Percentiles rank a stretch among this genome's conserved stretches.
These are phyloP conservation scores for Miichthys miiuy DNA, from an alignment of 2,797 vertebrate genomes.

Conservation along the genomic window DNA sequence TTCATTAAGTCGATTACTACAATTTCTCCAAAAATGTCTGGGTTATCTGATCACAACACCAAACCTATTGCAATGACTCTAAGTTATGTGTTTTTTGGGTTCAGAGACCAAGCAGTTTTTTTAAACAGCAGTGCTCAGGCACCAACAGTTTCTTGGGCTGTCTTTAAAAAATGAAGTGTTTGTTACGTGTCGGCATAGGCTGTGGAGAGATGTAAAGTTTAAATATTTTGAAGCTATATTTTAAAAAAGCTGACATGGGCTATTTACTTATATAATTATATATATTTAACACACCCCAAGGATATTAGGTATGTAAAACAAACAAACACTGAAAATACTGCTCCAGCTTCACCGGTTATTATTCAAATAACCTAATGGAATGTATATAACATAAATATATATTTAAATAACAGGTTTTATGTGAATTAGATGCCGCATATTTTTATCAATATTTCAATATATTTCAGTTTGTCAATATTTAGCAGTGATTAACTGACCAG, in stretches of 20 bases:
- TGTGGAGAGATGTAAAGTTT: background rate
- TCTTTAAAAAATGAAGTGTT: background rate
- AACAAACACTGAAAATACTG: background rate
- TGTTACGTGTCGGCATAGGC: background rate
- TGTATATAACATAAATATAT: too few species aligned
- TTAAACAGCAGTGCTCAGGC: background rate
- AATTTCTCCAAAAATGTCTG: background rate
- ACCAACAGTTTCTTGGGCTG: background rate
- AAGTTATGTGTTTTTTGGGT: background rate
- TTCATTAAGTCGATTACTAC: background rate
- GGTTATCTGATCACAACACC: background rate
- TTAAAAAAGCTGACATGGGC: background rate
- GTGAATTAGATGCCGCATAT: background rate
- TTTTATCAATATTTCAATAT: background rate
- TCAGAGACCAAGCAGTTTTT: background rate
- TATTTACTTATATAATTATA: background rate
- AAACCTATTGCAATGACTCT: background rate
- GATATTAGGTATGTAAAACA: slow-evolving; percentile 4
- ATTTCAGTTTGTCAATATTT: background rate
- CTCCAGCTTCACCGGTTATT: background rate
- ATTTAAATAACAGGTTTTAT: too few species aligned
- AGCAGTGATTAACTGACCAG: background rate
- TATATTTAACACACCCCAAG: background rate
- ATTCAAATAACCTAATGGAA: background rate
- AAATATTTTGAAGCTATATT: background rate